phyloP scores from a whole-genome alignment of 2,888 invertebrate genomes.

The Ophion costatus region DNA sequence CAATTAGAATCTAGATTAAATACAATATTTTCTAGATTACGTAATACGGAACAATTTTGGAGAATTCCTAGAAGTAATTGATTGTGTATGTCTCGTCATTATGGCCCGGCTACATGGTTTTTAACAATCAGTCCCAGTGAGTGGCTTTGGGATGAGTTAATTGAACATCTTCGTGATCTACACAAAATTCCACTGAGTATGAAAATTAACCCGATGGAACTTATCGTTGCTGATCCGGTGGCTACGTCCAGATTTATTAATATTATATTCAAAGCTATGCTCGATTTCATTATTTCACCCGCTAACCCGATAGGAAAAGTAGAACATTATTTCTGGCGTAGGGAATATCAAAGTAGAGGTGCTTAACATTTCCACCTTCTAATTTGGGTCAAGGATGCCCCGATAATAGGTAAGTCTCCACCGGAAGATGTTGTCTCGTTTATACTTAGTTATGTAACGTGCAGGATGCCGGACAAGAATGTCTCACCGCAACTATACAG shows the following conservation, averaged over 20 bases:
- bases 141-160: conserved; percentile 72
- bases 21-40: conserved; percentile 61
- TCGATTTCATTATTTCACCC: conserved; percentile 72
- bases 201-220: conserved; percentile 60
- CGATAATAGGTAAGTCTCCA: conserved; percentile 66
- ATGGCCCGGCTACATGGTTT: conserved; percentile 72
- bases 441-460: conserved; percentile 69
- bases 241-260: conserved; percentile 76
- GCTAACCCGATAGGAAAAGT: conserved; percentile 70
- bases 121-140: conserved; percentile 66
- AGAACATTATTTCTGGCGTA: conserved; percentile 68
- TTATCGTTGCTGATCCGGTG: conserved; percentile 75
- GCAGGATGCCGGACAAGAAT: conserved; percentile 64
- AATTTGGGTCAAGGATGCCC: conserved; percentile 65
- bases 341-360: conserved; percentile 70
- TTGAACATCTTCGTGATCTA: conserved; percentile 70
- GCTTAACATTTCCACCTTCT: conserved; percentile 65
- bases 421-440: conserved; percentile 68
- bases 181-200: conserved; percentile 65
- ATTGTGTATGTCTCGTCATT: conserved; percentile 68
- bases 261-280: conserved; percentile 74
- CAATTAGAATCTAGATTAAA: conserved; percentile 65
- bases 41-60: conserved; percentile 65
- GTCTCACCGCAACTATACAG: conserved; percentile 65
- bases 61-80: conserved; percentile 65